Percentiles rank a stretch among this genome's conserved stretches.
Conservation (phyloP, 1,140 invertebrate genomes). For the Chrysopa pallens region DNA sequence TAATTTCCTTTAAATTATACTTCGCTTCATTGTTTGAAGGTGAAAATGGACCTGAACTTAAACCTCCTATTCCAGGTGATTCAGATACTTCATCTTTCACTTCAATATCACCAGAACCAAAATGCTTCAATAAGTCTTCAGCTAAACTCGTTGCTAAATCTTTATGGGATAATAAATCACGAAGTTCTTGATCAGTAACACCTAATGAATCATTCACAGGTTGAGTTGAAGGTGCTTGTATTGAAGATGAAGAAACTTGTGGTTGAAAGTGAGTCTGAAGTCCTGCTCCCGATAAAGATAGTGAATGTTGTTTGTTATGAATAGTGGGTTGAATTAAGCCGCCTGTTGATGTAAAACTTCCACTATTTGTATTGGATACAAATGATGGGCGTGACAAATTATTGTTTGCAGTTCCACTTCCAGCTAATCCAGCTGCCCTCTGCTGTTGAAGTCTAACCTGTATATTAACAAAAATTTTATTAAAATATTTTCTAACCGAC, state of each 20-base stretch:
- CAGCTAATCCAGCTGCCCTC: no score
- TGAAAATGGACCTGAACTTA: slow-evolving; percentile 34
- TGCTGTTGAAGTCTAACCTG: no score
- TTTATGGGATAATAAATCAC: slow-evolving; percentile 49
- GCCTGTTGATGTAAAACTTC: slow-evolving; percentile 8
- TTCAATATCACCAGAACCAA: slow-evolving; percentile 47
- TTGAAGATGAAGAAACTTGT: no score
- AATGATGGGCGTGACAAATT: no score
- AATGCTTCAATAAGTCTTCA: slow-evolving; percentile 69
- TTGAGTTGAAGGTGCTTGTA: no score
- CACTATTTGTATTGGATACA: no score
- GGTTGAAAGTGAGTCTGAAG: no score
- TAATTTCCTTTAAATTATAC: slow-evolving; percentile 8
- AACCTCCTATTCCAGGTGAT: neutral
- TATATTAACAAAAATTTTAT: no score
- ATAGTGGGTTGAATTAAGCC: slow-evolving; percentile 17
- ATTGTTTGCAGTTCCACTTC: no score
- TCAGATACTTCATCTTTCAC: slow-evolving; percentile 35
- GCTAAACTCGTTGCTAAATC: slow-evolving; percentile 61
- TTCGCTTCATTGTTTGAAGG: slow-evolving; percentile 28
- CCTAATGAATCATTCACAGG: slow-evolving; percentile 16
- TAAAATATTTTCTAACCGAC: no score
- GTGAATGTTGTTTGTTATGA: no score
- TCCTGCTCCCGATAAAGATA: no score
- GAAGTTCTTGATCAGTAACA: slow-evolving; percentile 49